phyloP scores from a whole-genome alignment of 1,140 invertebrate genomes.

The Pseudomyrmex gracilis region DNA sequence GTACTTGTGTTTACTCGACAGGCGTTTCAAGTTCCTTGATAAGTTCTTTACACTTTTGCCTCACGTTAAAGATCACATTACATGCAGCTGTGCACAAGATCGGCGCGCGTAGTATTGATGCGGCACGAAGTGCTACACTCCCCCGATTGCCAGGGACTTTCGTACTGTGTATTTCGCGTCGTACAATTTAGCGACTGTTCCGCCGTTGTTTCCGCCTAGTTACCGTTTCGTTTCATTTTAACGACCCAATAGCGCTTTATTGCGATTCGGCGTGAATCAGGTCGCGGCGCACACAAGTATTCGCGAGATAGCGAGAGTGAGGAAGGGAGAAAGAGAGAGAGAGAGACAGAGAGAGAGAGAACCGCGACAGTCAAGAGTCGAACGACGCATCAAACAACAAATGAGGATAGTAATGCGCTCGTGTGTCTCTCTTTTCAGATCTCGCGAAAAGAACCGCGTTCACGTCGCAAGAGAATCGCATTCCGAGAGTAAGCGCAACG shows the following conservation, averaged over 20 bases:
- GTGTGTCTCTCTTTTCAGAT: slow-evolving; percentile 24
- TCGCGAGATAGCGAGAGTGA: no score
- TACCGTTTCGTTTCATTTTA: slow-evolving; percentile 46
- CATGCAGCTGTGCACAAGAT: not conserved
- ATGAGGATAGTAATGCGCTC: slow-evolving; percentile 10
- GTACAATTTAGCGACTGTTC: slow-evolving; percentile 27
- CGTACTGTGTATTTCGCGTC: not conserved
- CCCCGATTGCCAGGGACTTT: not conserved
- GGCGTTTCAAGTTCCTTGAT: not conserved
- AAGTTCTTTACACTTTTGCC: not conserved
- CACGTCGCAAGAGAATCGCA: not conserved
- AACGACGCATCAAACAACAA: slow-evolving; percentile 34
- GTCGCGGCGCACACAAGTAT: not conserved
- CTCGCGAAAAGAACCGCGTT: not conserved
- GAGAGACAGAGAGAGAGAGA: no score
- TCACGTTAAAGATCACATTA: not conserved
- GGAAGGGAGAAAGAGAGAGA: no score
- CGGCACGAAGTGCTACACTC: no score
- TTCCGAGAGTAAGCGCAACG: not conserved
- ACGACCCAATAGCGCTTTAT: slow-evolving; percentile 54
- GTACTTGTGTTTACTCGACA: no score
- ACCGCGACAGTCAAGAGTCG: slow-evolving; percentile 6
- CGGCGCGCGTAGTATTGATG: not conserved
- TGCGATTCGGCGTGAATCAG: slow-evolving; percentile 51
- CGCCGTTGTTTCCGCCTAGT: slow-evolving; percentile 24